Base-by-base conservation (phyloP, 2,888 invertebrate genomes). In the Scrobipalpa atriplicella region DNA sequence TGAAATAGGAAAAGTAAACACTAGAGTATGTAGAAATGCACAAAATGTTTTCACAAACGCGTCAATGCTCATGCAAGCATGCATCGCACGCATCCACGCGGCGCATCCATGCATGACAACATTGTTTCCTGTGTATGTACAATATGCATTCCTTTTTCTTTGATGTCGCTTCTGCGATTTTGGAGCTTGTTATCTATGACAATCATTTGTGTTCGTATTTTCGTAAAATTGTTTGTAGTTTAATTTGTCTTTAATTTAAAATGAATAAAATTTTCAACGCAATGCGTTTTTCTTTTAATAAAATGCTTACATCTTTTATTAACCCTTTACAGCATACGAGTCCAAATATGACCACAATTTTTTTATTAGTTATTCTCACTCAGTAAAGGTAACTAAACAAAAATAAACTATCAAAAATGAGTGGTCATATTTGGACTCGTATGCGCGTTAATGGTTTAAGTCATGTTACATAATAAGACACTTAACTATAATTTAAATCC, bases 61-160 rank as follows among this genome's bases (percentile, higher is more conserved):
- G 63, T 52, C 63, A 63, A 63, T 63, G 63, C 63, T 52, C 19
- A 63, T 18, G 63, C 38, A 63, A 52, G 63, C 63, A 52, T 63
- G 63, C 63, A 52, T 38, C n/a, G 58, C n/a, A 58, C 36, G n/a
- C 58, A 58, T 58, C 56, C 56, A 56, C n/a, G 13, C 13, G 29
- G 21, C 9, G 16, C 62, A 51, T 51, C 38, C 63, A 63, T 52
- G 51, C 36, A 52, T 52, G 63, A 9, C 36, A 13, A 52, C 18
- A 63, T 63, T 63, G 63, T 63, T 63, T 38, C 63, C 62, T 62
- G 38, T 36, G 51, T n/a, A 63, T 1, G 63, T 63, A 51, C 63
- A 52, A 63, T 52, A 52, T 29, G 47, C 62, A 18, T 43, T 52
- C 16, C 63, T 63, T 52, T 63, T 63, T 51, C 63, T 63, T 63